Evolutionary conservation across 2,113 vertebrate genomes (phyloP).

Genomic region (Caretta caretta): DNA sequence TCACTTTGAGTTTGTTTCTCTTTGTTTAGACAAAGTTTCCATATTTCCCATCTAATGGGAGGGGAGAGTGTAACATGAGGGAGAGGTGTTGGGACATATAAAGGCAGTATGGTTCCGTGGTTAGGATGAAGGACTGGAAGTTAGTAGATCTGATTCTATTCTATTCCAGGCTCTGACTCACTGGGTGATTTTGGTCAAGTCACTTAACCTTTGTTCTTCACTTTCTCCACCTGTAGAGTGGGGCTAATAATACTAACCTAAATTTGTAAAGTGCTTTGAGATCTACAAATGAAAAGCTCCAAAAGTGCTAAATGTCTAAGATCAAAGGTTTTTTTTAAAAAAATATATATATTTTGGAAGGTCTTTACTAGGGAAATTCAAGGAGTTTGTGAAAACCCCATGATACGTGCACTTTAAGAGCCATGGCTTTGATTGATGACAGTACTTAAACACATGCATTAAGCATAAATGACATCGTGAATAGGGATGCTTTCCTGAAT

Average conservation of each 20-base stretch:
- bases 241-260: neutral
- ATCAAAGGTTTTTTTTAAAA: neutral
- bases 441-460: neutral
- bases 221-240: neutral
- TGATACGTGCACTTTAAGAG: neutral
- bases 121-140: conserved; percentile 2
- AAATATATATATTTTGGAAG: neutral
- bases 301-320: neutral
- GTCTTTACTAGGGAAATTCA: neutral
- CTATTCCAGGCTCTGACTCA: conserved; percentile 27
- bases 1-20: neutral
- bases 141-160: conserved; percentile 18
- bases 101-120: accelerated
- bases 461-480: neutral
- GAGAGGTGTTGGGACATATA: conserved; percentile 2
- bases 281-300: neutral
- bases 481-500: neutral
- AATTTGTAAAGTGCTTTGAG: accelerated
- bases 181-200: conserved; percentile 10
- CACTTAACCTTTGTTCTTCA: conserved; percentile 10
- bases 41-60: conserved; percentile 38
- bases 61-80: conserved; percentile 45
- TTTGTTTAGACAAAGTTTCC: conserved; percentile 58
- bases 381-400: neutral
- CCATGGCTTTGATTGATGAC: neutral